Percentiles rank a stretch among this genome's conserved stretches.
phyloP scores from a whole-genome alignment of 2,113 vertebrate genomes.

The Narcine bancroftii region DNA sequence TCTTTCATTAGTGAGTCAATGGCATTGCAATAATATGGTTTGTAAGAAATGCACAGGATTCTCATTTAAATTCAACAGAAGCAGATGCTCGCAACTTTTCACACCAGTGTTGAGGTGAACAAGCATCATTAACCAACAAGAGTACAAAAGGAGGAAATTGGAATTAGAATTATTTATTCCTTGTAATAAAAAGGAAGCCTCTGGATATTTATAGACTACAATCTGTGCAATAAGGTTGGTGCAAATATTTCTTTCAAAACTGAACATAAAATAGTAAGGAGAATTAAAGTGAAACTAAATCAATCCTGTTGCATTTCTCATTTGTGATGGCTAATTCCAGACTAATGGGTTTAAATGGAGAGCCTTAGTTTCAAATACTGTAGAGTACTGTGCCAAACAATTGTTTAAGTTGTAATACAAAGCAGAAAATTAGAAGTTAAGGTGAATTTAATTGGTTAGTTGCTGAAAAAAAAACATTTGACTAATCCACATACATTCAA shows the following conservation, averaged over 20 bases:
- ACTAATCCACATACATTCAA: too few relatives aligned
- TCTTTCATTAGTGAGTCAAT: neutral
- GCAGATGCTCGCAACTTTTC: neutral
- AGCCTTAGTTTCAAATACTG: neutral
- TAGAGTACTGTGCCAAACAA: too few relatives aligned
- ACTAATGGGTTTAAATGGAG: neutral
- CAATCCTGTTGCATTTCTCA: neutral
- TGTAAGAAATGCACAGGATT: neutral
- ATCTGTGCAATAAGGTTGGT: neutral
- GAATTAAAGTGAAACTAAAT: neutral
- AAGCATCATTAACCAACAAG: neutral
- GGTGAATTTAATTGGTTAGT: neutral
- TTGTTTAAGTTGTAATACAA: neutral
- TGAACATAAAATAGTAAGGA: neutral
- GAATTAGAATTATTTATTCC: neutral
- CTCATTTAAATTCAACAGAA: neutral
- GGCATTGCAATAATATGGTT: neutral
- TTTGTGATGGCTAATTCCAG: neutral
- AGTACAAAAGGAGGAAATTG: neutral
- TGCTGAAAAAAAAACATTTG: too few relatives aligned
- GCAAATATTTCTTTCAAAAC: conserved; percentile 6
- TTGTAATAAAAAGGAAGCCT: neutral
- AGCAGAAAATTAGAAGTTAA: neutral
- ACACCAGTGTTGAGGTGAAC: neutral
- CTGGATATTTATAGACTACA: neutral